Evolutionary conservation across 2,888 invertebrate species (phyloP).

Genomic region (Acanthosepion esculentum): DNA sequence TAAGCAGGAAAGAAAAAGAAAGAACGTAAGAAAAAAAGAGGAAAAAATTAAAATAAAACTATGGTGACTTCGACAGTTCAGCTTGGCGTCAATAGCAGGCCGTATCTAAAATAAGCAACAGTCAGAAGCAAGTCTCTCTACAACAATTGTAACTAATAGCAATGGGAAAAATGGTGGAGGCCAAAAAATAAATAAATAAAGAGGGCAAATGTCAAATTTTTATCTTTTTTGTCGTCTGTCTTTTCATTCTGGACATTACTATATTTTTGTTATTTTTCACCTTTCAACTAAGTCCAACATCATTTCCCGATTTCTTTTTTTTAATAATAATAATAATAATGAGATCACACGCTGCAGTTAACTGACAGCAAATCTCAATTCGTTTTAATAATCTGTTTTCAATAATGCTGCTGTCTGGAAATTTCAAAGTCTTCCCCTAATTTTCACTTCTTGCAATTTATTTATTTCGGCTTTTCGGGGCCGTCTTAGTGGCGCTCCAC

Average conservation of each 20-base stretch:
- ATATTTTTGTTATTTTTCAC: background rate
- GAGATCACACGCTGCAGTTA: too few relatives aligned
- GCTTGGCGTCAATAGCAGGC: background rate
- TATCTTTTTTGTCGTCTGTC: background rate
- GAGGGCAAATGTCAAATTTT: background rate
- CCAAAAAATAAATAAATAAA: background rate
- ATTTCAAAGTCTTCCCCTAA: too few relatives aligned
- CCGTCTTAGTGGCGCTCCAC: too few relatives aligned
- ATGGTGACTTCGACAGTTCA: background rate
- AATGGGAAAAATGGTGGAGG: background rate
- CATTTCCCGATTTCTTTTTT: background rate
- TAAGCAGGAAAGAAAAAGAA: too few relatives aligned
- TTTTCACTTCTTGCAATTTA: too few relatives aligned
- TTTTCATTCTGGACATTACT: background rate
- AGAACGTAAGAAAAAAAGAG: background rate
- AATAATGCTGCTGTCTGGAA: too few relatives aligned
- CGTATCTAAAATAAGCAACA: slow-evolving; percentile 21
- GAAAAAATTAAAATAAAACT: background rate
- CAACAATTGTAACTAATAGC: background rate
- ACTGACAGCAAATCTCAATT: too few relatives aligned
- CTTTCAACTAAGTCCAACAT: too few relatives aligned
- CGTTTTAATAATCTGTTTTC: too few relatives aligned
- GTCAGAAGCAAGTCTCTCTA: background rate
- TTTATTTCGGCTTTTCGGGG: too few relatives aligned
- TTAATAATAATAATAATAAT: too few relatives aligned